Percentiles rank a stretch among this genome's conserved stretches.
These are phyloP conservation scores for Phaenicophaeus curvirostris DNA, from an alignment of 2,797 vertebrate species.

Conservation along the genomic window DNA sequence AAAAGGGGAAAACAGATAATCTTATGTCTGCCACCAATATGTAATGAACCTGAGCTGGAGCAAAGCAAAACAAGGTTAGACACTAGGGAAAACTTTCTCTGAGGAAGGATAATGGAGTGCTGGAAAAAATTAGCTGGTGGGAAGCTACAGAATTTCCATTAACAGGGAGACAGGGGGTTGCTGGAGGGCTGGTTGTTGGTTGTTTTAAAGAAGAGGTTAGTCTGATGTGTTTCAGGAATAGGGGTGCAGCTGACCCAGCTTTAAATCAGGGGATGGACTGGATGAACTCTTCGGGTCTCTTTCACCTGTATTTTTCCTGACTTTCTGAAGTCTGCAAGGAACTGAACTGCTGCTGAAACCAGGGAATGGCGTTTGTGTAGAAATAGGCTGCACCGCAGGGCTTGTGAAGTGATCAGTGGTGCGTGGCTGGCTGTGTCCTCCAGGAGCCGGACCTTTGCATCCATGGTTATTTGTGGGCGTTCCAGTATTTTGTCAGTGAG, in stretches of 20 bases:
- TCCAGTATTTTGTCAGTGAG: background rate
- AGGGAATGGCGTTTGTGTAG: background rate
- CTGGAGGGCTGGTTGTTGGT: fast-evolving
- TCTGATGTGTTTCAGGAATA: background rate
- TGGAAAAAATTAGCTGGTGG: background rate
- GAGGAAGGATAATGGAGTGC: background rate
- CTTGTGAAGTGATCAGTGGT: background rate
- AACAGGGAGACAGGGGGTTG: background rate
- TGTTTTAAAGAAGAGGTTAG: background rate
- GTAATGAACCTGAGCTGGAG: background rate
- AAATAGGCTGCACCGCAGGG: background rate
- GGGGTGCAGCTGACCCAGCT: background rate
- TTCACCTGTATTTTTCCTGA: background rate
- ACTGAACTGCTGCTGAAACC: background rate
- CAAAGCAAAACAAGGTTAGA: slow-evolving; percentile 16
- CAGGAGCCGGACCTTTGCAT: background rate
- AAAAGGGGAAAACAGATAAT: background rate
- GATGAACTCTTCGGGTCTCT: background rate
- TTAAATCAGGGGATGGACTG: background rate
- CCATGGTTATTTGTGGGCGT: background rate
- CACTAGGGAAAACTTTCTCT: background rate
- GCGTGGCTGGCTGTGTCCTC: background rate
- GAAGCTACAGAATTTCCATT: background rate
- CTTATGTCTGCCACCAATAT: background rate
- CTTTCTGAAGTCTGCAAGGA: background rate